Base-by-base conservation (phyloP, 1,140 invertebrate genomes). In the Babylonia areolata region DNA sequence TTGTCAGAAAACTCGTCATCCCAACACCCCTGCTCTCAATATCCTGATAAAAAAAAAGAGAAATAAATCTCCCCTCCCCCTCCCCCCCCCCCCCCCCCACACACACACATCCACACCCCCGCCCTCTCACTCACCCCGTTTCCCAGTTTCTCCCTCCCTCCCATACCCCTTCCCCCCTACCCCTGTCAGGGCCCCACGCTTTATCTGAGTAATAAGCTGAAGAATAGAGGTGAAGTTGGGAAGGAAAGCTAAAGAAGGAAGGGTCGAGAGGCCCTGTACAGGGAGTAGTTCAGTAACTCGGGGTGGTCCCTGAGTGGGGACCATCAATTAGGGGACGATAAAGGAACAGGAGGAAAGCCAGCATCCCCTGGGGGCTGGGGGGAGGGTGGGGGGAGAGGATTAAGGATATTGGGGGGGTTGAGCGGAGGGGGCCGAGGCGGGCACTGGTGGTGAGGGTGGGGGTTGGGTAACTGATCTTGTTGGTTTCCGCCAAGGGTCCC, bases 21-120 rank as follows among this genome's bases (percentile, higher is more conserved):
- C 46, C 46, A 0, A 9, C 46, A 9, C 46, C 0, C 9, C 81
- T 58, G 81, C 33, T 31, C 81, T 69, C 81, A 82, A 82, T 82
- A 82, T 82, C 81, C 81, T n/a, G 81, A 82, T 82, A 82, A 82
- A 82, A 82, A 82, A 82, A 82, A 82, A 69, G 35, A 69, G 81
- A 82, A 82, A 82, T 82, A 82, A 82, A 82, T 82, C 81, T 81
- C 37, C 80, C 46, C 46, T 17, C 46, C 46, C 46, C 46, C 46
- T 2, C 46, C 46, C 46, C 0, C 46, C 46, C 46, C 46, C 46
- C 0, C n/a, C n/a, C n/a, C n/a, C n/a, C n/a, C n/a, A n/a, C n/a
- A 17, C 17, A 9, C 9, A 51, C 46, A 51, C 17, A 51, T 17
- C 46, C 46, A 9, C 46, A 51, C 46, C 17, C 46, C 46, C 46